Evolutionary conservation across 2,113 vertebrate genomes (phyloP).

Genomic region (Heteronetta atricapilla): DNA sequence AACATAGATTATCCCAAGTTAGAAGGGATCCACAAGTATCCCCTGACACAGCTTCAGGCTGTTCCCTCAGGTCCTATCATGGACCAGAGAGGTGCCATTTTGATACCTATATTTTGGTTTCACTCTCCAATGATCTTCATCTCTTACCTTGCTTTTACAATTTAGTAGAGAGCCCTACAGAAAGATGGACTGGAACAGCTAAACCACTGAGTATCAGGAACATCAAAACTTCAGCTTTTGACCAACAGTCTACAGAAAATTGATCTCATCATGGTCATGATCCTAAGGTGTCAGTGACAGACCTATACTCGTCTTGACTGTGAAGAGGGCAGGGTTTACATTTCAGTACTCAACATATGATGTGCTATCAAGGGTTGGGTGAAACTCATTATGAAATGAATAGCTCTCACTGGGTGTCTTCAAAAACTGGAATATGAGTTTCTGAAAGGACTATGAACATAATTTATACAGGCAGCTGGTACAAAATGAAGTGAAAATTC

Average conservation of each 20-base stretch:
- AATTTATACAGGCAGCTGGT: background rate
- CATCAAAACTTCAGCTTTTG: background rate
- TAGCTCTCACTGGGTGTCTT: background rate
- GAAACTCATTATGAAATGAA: background rate
- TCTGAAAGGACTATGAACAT: background rate
- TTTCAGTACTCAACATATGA: background rate
- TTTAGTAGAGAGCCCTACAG: background rate
- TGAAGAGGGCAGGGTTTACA: background rate
- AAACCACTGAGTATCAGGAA: background rate
- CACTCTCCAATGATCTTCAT: background rate
- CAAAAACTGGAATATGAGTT: background rate
- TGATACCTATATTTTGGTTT: background rate
- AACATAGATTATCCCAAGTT: no score
- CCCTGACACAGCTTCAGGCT: no score
- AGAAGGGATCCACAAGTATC: no score
- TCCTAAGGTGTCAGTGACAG: background rate
- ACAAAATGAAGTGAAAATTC: background rate
- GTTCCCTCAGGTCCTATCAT: no score
- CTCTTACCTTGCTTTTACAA: background rate
- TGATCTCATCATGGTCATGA: background rate
- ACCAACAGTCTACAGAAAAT: background rate
- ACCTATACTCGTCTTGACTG: background rate
- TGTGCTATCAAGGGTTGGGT: background rate
- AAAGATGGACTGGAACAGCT: background rate
- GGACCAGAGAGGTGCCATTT: no score